Evolutionary conservation across 2,113 vertebrate species (phyloP).

Genomic region (Ceyx cyanopectus): DNA sequence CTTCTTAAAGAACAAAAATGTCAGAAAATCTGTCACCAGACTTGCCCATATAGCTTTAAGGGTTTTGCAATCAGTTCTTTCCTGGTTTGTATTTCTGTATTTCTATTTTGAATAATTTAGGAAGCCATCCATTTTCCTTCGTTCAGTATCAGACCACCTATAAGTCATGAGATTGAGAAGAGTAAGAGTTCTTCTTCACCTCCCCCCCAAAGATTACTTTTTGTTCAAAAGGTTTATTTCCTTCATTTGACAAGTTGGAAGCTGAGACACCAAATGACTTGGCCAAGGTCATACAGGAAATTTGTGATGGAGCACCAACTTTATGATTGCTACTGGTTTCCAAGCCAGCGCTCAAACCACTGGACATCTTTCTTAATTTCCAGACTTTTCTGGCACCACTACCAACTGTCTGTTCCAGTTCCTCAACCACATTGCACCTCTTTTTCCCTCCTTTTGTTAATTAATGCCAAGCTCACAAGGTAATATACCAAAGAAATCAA

Average conservation of each 20-base stretch:
- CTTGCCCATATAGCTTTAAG: not conserved
- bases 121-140: not conserved
- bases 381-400: slow-evolving; percentile 28
- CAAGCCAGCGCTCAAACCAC: not conserved
- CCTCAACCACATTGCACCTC: not conserved
- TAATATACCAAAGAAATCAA: not conserved
- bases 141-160: not conserved
- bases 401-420: not conserved
- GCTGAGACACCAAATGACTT: slow-evolving; percentile 9
- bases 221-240: not conserved
- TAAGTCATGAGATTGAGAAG: not conserved
- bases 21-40: not conserved
- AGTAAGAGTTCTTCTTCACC: not conserved
- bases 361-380: slow-evolving; percentile 52
- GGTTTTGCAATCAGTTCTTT: not conserved
- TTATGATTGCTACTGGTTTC: slow-evolving; percentile 32
- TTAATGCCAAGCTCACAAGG: not conserved
- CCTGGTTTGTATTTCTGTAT: not conserved
- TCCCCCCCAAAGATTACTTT: not conserved
- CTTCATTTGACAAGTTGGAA: not conserved
- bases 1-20: not conserved
- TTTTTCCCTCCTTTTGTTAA: not conserved
- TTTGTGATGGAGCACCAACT: slow-evolving; percentile 31
- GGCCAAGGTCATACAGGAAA: slow-evolving; percentile 22
- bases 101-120: not conserved